Base-by-base conservation (phyloP, 2,888 invertebrate genomes). In the Drosophila yooni region DNA sequence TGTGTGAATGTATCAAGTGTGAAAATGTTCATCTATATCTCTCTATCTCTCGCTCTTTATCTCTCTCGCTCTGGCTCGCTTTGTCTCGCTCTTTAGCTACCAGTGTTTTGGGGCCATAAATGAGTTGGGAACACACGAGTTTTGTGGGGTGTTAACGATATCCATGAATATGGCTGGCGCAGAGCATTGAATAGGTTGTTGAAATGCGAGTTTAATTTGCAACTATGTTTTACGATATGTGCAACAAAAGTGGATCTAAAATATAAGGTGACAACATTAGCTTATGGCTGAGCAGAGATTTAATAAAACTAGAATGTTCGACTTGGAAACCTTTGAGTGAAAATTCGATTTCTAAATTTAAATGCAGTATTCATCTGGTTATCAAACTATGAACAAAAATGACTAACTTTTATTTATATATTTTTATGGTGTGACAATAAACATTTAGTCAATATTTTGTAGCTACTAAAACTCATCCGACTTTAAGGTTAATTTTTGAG, bases 1-100 rank as follows among this genome's bases (percentile, higher is more conserved):
- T 58, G 68, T 81, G 74, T 21, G 52, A 48, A 27, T 60, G 58
- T 56, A 36, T 48, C 50, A 64, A 65, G 75, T 79, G 67, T 60
- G 80, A 78, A 77, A 74, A 40, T 74, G 51, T n/a, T 11, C 40
- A 27, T 43, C 3, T 25, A 10, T 38, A 46, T 66, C 25, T 36
- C 31, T 25, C 10, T 54, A 13, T 56, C 36, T 27, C 36, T 43
- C 11, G 11, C 34, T 33, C 33, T 33, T 11, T 33, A 11, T 33
- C 46, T 3, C 21, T 40, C 25, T 53, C 38, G 13, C n/a, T 52
- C 2, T 33, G 10, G 10, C 11, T 33, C 33, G 0, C 11, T 33
- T 0, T 33, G n/a, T 48, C 27, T 21, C 10, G 25, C 15, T 59
- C 10, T 40, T 27, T 52, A n/a, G 50, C 62, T 62, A 61, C 58